These are phyloP conservation scores for Hydractinia symbiolongicarpus DNA, from an alignment of 30 jellyfish, hydroid and myxozoan species.

Conservation along the genomic window DNA sequence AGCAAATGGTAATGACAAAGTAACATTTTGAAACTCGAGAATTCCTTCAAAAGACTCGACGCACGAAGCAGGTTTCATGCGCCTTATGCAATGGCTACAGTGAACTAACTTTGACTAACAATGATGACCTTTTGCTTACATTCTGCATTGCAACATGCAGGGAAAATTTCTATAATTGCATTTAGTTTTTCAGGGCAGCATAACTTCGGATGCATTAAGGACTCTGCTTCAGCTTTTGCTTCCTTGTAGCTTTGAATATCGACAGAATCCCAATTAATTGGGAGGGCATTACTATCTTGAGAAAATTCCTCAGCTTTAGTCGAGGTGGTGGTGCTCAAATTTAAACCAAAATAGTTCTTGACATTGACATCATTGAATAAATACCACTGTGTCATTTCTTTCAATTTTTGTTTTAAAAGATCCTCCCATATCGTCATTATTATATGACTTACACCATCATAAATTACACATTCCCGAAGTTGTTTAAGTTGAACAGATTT, in stretches of 20 bases:
- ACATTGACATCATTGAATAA: neutral
- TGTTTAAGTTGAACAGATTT: neutral
- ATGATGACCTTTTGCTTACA: neutral
- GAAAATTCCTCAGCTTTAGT: neutral
- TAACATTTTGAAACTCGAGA: slow-evolving; percentile 4
- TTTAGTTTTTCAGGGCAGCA: neutral
- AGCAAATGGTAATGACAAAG: neutral
- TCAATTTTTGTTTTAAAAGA: neutral
- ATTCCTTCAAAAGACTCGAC: neutral
- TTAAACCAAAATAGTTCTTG: slow-evolving; percentile 12
- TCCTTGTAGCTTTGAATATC: neutral
- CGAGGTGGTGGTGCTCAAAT: slow-evolving; percentile 5
- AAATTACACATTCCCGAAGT: slow-evolving; percentile 18
- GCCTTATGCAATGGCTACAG: neutral
- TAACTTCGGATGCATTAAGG: neutral
- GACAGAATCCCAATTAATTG: slow-evolving; percentile 1
- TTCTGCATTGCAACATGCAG: neutral
- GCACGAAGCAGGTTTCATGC: slow-evolving; percentile 7
- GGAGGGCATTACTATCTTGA: neutral
- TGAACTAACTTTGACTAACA: neutral
- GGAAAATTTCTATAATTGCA: neutral
- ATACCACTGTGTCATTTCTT: slow-evolving; percentile 27
- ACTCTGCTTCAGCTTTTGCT: neutral
- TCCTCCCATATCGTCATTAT: slow-evolving; percentile 31
- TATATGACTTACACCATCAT: slow-evolving; percentile 20